Percentiles rank a stretch among this genome's conserved stretches.
Evolutionary conservation across 2,888 invertebrate species (phyloP).

Genomic region (Napeogenes inachia): DNA sequence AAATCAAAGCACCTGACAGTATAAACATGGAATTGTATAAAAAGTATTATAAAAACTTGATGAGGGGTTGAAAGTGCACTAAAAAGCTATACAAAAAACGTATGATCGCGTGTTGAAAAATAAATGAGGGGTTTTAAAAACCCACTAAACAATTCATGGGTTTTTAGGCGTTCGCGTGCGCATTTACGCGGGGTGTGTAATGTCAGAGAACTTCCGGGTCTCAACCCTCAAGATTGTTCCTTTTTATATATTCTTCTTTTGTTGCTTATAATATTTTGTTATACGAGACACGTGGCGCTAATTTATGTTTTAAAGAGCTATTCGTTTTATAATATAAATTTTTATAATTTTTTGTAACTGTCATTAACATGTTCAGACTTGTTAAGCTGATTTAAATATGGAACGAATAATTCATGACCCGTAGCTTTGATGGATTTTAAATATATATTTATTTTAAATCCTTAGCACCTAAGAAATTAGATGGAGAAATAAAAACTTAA

Average conservation of each 20-base stretch:
- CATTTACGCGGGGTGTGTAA: constrained; percentile 50
- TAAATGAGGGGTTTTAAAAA: constrained; percentile 51
- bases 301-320: neutral
- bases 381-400: too few relatives aligned
- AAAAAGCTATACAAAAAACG: constrained; percentile 35
- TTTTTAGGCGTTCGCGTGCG: constrained; percentile 67
- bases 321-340: neutral
- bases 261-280: constrained; percentile 13
- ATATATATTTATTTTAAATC: too few relatives aligned
- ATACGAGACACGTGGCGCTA: neutral
- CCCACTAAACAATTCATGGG: constrained; percentile 54
- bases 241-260: constrained; percentile 26
- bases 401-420: too few relatives aligned
- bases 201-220: constrained; percentile 65
- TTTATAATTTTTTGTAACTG: neutral
- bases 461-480: too few relatives aligned
- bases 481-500: too few relatives aligned
- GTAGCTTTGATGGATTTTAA: too few relatives aligned
- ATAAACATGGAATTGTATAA: constrained; percentile 10
- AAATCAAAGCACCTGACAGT: constrained; percentile 11
- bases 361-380: neutral
- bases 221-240: constrained; percentile 47
- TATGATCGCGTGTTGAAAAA: constrained; percentile 2
- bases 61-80: constrained; percentile 1
- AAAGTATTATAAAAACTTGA: neutral